Evolutionary conservation across 2,797 vertebrate species (phyloP), one percentile per base, ranked within the genome.

Genomic region (Salmo trutta): DNA sequence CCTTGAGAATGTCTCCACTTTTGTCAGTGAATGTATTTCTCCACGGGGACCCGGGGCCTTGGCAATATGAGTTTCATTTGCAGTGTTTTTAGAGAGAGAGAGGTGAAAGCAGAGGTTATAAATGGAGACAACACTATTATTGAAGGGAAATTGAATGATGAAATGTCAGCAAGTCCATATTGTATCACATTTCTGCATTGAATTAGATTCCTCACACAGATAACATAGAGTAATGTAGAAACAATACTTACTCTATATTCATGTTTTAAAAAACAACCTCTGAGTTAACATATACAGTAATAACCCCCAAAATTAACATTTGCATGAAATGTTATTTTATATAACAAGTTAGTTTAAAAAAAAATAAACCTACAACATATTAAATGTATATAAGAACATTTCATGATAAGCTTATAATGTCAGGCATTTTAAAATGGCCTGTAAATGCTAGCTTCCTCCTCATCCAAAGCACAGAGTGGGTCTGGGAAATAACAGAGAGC

Each of bases 381-480:
- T 1, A 52, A 53, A 71, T 27, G 52, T 24, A 56, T 29, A 29
- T 56, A 5, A 56, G 52, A 31, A 27, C 29, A 59, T 73, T n/a
- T 33, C 31, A 36, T 47, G 73, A 74, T 74, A 47, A 74, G 31
- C 64, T 17, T 17, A 53, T 54, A 33, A 53, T 54, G 16, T 41
- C 74, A 54, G 24, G 74, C 74, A 64, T 68, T 75, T 52, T 4
- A 31, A 54, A 75, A 75, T 68, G 64, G 47, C 36, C 17, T 17
- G 47, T 17, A 53, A 75, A 68, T 68, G 74, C 74, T 29, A 75
- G 64, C 2, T 21, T 75, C 47, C 65, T 68, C 5, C 74, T 68
- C 64, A 53, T 68, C 21, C 74, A 62, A 56, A 17, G 56, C 73
- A 21, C 27, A 21, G 31, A 21, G 73, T n/a, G 51, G 64, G 21